Evolutionary conservation across 2,888 invertebrate genomes (phyloP).

Genomic region (Ephialtes manifestator): DNA sequence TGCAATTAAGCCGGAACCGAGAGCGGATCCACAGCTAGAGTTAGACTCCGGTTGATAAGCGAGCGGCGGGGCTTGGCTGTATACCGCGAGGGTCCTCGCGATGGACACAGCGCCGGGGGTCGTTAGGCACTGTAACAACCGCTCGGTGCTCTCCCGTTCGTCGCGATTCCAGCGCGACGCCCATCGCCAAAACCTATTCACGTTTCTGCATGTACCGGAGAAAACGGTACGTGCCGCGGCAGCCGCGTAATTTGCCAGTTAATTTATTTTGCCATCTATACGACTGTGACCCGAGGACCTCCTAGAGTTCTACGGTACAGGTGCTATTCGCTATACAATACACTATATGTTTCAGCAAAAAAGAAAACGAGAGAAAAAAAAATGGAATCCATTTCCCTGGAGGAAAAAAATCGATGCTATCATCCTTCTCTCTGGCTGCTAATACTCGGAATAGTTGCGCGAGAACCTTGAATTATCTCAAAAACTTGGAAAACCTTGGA

Average conservation of each 20-base stretch:
- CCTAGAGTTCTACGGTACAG: conserved; percentile 16
- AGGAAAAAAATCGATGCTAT: conserved; percentile 68
- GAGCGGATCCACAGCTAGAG: not conserved
- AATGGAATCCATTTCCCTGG: not conserved
- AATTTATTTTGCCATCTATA: conserved; percentile 74
- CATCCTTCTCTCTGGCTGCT: conserved; percentile 23
- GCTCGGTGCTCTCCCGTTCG: conserved; percentile 19
- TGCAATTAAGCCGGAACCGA: conserved; percentile 68
- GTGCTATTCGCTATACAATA: not conserved
- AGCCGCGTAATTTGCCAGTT: conserved; percentile 71
- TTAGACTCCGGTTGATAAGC: conserved; percentile 15
- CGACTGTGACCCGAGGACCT: conserved; percentile 25
- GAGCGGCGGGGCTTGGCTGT: not conserved
- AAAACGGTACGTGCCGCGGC: conserved; percentile 27
- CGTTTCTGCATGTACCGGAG: conserved; percentile 29
- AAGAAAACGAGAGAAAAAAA: not conserved
- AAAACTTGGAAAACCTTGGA: no score
- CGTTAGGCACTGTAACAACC: conserved; percentile 65
- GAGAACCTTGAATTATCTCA: no score
- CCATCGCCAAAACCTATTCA: conserved; percentile 59
- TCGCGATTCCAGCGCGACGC: conserved; percentile 44
- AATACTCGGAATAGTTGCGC: no score
- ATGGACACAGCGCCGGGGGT: conserved; percentile 56
- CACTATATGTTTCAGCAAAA: not conserved
- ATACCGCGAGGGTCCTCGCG: conserved; percentile 23